These are phyloP conservation scores for Triops cancriformis DNA, from an alignment of 1,140 invertebrate species.

Conservation along the genomic window DNA sequence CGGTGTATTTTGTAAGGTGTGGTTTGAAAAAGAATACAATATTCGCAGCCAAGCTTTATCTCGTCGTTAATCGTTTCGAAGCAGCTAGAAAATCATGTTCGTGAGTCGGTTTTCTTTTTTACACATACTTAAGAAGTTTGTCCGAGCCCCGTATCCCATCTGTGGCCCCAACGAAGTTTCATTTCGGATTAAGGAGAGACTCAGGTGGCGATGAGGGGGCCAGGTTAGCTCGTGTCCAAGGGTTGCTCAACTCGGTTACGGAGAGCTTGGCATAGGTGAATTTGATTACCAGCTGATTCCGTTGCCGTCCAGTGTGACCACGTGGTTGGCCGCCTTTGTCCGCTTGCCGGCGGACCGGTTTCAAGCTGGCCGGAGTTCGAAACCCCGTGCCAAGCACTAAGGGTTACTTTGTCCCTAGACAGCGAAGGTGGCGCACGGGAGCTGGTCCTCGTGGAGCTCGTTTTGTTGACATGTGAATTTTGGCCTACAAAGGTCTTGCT, in stretches of 20 bases:
- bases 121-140: not conserved
- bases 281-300: slow-evolving; percentile 4
- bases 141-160: not conserved
- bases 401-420: not conserved
- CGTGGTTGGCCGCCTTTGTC: slow-evolving; percentile 1
- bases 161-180: not conserved
- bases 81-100: not conserved
- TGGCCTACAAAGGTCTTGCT: not conserved
- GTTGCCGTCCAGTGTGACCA: not conserved
- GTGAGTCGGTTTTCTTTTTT: not conserved
- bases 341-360: not conserved
- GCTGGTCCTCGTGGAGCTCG: not conserved
- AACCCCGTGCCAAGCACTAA: not conserved
- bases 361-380: not conserved
- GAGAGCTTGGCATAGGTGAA: not conserved
- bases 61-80: not conserved
- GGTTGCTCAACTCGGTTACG: no score
- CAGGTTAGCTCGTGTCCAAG: not conserved
- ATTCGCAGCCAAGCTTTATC: not conserved
- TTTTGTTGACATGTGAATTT: slow-evolving; percentile 10
- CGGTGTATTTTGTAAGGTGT: not conserved
- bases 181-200: not conserved
- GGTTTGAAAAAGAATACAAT: not conserved
- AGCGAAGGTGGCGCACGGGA: not conserved
- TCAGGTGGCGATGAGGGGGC: not conserved